Evolutionary conservation across 2,888 invertebrate genomes (phyloP).

Genomic region (Oscheius sp.): DNA sequence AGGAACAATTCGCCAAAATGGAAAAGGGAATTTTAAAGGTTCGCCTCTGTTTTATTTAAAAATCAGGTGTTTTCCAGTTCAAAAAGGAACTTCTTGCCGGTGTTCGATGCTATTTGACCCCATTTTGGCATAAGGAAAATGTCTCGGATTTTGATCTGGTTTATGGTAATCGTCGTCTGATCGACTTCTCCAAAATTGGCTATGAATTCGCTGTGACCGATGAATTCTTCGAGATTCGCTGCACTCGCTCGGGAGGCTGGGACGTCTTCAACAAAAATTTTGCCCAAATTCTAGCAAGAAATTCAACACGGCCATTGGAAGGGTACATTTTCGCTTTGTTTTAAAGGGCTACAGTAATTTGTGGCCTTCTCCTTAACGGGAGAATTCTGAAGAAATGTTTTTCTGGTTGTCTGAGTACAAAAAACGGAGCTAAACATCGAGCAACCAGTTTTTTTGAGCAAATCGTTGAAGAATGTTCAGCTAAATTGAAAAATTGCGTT

Average conservation of each 20-base stretch:
- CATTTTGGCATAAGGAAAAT: conserved; percentile 48
- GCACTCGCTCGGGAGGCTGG: background rate
- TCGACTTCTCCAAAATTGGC: background rate
- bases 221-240: conserved; percentile 15
- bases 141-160: conserved; percentile 49
- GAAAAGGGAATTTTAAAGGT: background rate
- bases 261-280: background rate
- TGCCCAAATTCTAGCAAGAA: background rate
- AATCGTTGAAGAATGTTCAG: no score
- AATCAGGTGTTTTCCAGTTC: conserved; percentile 50
- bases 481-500: no score
- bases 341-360: no score
- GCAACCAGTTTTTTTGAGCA: no score
- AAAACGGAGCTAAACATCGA: no score
- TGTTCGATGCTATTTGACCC: conserved; percentile 43
- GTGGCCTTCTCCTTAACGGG: no score
- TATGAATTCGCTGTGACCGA: background rate
- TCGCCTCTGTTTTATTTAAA: no score
- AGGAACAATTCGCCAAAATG: conserved; percentile 41
- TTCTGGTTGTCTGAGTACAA: no score
- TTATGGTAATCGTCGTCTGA: conserved; percentile 36
- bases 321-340: background rate
- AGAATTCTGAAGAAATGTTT: no score
- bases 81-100: conserved; percentile 28
- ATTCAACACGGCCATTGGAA: background rate